Percentiles rank a stretch among this genome's conserved stretches.
phyloP scores from a whole-genome alignment of 2,797 vertebrate genomes.

The Falco peregrinus region DNA sequence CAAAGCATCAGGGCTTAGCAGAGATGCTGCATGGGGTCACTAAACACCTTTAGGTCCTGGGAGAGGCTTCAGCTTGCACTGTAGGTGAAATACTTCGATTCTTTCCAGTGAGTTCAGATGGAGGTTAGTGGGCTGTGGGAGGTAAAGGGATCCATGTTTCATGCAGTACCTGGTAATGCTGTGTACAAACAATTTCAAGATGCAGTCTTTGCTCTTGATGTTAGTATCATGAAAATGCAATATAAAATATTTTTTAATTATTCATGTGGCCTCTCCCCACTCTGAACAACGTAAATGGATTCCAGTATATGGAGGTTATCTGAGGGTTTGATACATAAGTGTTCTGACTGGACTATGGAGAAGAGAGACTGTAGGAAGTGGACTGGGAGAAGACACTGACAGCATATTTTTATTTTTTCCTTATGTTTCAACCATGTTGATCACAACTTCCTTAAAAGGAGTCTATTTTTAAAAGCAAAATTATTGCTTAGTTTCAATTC shows the following conservation, averaged over 20 bases:
- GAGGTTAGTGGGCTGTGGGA: neutral
- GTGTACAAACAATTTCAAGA: neutral
- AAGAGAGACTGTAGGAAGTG: neutral
- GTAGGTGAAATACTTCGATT: slow-evolving; percentile 49
- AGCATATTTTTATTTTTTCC: neutral
- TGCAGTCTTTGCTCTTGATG: neutral
- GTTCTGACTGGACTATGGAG: neutral
- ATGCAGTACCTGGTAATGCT: neutral
- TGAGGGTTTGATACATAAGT: neutral
- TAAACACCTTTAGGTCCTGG: slow-evolving; percentile 27
- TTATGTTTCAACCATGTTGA: neutral
- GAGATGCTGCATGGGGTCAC: neutral
- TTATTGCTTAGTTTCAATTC: slow-evolving; percentile 46
- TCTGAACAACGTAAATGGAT: neutral
- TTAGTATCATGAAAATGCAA: neutral
- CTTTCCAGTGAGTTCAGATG: slow-evolving; percentile 31
- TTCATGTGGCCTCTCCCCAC: neutral
- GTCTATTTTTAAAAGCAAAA: slow-evolving; percentile 5
- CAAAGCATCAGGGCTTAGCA: slow-evolving; percentile 42
- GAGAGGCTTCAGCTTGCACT: neutral
- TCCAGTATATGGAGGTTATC: neutral
- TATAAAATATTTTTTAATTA: neutral
- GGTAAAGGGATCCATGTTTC: neutral
- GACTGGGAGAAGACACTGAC: neutral
- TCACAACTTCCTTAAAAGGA: slow-evolving; percentile 49